Evolutionary conservation across 2,797 vertebrate species (phyloP).

Genomic region (Mus minutoides): DNA sequence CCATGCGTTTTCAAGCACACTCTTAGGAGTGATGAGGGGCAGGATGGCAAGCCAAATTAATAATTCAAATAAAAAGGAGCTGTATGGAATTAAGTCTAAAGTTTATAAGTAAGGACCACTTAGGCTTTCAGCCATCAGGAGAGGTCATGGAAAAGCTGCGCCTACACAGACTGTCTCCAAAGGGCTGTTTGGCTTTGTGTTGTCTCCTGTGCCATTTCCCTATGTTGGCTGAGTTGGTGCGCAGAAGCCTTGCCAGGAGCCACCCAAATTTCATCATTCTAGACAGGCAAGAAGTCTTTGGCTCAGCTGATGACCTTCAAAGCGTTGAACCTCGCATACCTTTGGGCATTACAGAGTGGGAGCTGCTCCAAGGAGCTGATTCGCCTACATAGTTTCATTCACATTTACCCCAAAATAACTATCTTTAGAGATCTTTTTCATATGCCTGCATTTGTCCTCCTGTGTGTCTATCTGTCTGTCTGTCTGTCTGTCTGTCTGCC

Average conservation of each 20-base stretch:
- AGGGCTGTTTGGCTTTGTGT: not conserved
- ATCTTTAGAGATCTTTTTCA: not conserved
- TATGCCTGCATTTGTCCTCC: not conserved
- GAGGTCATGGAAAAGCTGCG: not conserved
- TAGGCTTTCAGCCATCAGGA: not conserved
- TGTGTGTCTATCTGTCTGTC: not conserved
- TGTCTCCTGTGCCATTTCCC: not conserved
- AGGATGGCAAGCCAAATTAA: not conserved
- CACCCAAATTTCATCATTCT: not conserved
- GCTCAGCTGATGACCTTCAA: not conserved
- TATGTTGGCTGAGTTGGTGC: not conserved
- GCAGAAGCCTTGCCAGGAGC: not conserved
- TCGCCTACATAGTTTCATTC: conserved; percentile 10
- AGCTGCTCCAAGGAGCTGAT: not conserved
- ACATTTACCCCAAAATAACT: not conserved
- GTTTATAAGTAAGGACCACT: not conserved
- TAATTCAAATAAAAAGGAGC: not conserved
- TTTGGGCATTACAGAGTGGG: not conserved
- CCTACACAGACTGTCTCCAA: not conserved
- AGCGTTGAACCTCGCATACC: not conserved
- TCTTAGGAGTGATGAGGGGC: not conserved
- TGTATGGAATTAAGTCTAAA: not conserved
- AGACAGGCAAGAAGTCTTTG: not conserved
- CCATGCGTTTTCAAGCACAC: not conserved
- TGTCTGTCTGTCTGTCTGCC: too few relatives aligned